phyloP scores from a whole-genome alignment of 2,888 invertebrate genomes.

The Agriopis leucophaearia region DNA sequence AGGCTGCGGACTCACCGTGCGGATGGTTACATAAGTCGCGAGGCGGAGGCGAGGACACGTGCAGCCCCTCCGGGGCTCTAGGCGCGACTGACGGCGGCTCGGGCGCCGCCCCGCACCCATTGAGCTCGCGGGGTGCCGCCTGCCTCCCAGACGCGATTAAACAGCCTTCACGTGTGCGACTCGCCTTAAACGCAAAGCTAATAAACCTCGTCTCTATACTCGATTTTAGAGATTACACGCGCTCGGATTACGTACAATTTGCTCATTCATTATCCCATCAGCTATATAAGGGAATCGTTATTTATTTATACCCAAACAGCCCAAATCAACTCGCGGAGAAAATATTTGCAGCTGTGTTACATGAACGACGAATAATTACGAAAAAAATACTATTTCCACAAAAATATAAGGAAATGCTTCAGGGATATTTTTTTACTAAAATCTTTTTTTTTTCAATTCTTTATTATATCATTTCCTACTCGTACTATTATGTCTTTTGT shows the following conservation, averaged over 20 bases:
- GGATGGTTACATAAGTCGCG: slow-evolving; percentile 84
- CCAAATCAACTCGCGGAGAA: slow-evolving; percentile 22
- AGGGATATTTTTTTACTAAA: too few species aligned
- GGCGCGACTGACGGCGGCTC: slow-evolving; percentile 77
- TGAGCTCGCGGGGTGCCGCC: slow-evolving; percentile 67
- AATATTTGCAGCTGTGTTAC: slow-evolving; percentile 5
- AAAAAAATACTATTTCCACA: background rate
- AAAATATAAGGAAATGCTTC: background rate
- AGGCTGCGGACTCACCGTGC: slow-evolving; percentile 84
- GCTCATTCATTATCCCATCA: slow-evolving; percentile 40
- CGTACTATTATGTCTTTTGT: too few species aligned
- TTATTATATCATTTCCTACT: too few species aligned
- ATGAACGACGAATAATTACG: background rate
- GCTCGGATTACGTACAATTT: slow-evolving; percentile 53
- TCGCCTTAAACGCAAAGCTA: slow-evolving; percentile 65
- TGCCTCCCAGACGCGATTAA: slow-evolving; percentile 76
- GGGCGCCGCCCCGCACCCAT: slow-evolving; percentile 82
- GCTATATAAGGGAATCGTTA: slow-evolving; percentile 12
- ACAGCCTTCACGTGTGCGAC: slow-evolving; percentile 78
- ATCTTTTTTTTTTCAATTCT: too few species aligned
- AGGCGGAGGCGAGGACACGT: slow-evolving; percentile 77
- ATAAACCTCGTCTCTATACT: slow-evolving; percentile 72
- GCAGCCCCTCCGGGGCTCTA: slow-evolving; percentile 79
- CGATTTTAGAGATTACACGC: slow-evolving; percentile 64
- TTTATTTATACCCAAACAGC: slow-evolving; percentile 29